Base-by-base conservation (phyloP, 1,140 invertebrate species). In the Eurosta solidaginis region DNA sequence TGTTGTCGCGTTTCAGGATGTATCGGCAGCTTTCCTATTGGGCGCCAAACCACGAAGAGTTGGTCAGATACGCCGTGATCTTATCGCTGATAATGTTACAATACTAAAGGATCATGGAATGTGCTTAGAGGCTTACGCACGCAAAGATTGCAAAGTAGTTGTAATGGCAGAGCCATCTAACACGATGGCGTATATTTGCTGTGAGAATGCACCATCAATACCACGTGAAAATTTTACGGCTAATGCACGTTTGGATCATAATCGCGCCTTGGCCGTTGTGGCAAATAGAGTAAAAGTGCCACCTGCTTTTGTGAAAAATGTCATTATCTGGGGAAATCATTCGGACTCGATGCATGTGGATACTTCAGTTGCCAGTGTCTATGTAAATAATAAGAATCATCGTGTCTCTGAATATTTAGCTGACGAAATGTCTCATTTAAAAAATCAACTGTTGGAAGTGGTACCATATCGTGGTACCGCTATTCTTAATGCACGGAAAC, bases 221-320 rank as follows among this genome's bases (percentile, higher is more conserved):
- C 59, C 59, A 36, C 59, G 59, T 68, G 59, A 68, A 7, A 68
- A 68, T 29, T 68, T 68, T 7, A 68, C 59, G n/a, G 33, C 59
- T 9, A 68, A 68, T 22, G 33, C 59, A 0, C 59, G 59, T 14
- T 20, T 68, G 59, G 27, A 68, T 68, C 27, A 68, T 20, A 68
- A 68, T 40, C 59, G 59, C 12, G 17, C 59, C n/a, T 5, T 42
- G 3, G 59, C 17, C 5, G 17, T 40, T 9, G 20, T 68, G 3
- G 59, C 33, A 20, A 17, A 12, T n/a, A 40, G 12, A 14, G 20
- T 40, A 3, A 68, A 68, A 12, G 22, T 68, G 27, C 17, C 59
- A 2, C 3, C 59, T 2, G n/a, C 33, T 0, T n/a, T 20, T 36
- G 3, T 68, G 20, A 36, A 10, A 33, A 68, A 68, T 40, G 27